These are phyloP conservation scores for Aphrocallistes beatrix DNA, from an alignment of 37 sponge, comb jelly and placozoan genomes.

Conservation along the genomic window DNA sequence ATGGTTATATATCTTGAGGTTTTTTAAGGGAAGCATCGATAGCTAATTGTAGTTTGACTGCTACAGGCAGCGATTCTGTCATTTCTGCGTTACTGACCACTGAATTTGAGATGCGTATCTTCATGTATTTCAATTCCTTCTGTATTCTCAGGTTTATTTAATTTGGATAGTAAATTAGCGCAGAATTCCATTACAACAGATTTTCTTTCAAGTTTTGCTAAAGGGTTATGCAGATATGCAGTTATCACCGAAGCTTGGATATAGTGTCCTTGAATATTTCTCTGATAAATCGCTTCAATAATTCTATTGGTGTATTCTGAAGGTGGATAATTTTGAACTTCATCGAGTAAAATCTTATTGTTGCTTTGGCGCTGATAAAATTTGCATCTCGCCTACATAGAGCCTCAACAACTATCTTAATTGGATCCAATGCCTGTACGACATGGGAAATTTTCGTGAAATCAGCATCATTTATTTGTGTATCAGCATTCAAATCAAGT, in stretches of 20 bases:
- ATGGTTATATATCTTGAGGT: background rate
- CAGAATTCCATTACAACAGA: constrained; percentile 3
- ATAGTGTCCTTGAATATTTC: background rate
- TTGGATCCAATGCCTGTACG: no score
- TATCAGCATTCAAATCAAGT: no score
- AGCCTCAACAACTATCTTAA: background rate
- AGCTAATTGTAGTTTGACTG: constrained; percentile 16
- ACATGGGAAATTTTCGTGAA: no score
- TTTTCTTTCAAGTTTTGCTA: background rate
- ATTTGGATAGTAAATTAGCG: background rate
- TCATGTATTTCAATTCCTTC: background rate
- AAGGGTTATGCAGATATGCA: constrained; percentile 12
- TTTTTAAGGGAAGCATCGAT: constrained; percentile 2
- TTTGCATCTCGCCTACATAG: background rate
- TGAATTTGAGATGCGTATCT: background rate
- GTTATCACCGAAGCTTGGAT: constrained; percentile 19
- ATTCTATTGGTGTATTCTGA: constrained; percentile 2
- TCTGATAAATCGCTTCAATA: background rate
- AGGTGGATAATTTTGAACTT: background rate
- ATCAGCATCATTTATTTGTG: no score
- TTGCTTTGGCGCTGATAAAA: background rate
- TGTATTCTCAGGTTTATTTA: constrained; percentile 4
- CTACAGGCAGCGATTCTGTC: background rate
- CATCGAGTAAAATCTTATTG: no score
- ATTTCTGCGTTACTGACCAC: background rate